A percentile compares a stretch with the other conserved stretches of the same genome.
These are phyloP conservation scores for Nyctibius bracteatus DNA, from an alignment of 2,113 vertebrate genomes.

Conservation along the genomic window DNA sequence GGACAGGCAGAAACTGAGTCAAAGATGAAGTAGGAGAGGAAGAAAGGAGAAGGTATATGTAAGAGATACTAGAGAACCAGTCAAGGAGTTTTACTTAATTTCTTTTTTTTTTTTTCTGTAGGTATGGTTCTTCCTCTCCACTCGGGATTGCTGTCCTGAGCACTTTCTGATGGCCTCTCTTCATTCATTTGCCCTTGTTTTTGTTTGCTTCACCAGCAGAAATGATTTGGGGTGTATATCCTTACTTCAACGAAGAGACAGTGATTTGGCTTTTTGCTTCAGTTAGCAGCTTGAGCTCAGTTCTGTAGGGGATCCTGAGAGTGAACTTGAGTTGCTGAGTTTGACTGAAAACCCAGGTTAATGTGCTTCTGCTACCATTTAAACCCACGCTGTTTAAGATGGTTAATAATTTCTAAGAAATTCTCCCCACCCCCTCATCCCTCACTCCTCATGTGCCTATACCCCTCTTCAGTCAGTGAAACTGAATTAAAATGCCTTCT, in stretches of 20 bases:
- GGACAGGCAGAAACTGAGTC: neutral
- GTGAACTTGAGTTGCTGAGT: neutral
- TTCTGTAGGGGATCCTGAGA: neutral
- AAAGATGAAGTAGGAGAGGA: neutral
- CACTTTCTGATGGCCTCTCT: neutral
- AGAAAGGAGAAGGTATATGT: neutral
- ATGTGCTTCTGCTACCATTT: neutral
- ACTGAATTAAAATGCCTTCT: neutral
- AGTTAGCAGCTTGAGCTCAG: neutral
- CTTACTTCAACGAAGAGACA: neutral
- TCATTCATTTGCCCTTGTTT: neutral
- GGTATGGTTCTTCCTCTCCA: neutral
- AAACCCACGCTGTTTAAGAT: neutral
- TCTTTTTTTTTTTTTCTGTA: neutral
- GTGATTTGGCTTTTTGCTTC: neutral
- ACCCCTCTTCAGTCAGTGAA: neutral
- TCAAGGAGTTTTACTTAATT: neutral
- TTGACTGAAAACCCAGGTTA: neutral
- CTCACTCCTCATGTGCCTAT: neutral
- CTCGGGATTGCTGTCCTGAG: neutral
- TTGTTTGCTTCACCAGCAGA: neutral
- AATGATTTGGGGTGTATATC: neutral
- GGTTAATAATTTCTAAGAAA: neutral
- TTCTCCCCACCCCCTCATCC: neutral
- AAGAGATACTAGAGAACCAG: neutral